Conservation (phyloP, 2,113 vertebrate species). For the Oreotrochilus melanogaster region DNA sequence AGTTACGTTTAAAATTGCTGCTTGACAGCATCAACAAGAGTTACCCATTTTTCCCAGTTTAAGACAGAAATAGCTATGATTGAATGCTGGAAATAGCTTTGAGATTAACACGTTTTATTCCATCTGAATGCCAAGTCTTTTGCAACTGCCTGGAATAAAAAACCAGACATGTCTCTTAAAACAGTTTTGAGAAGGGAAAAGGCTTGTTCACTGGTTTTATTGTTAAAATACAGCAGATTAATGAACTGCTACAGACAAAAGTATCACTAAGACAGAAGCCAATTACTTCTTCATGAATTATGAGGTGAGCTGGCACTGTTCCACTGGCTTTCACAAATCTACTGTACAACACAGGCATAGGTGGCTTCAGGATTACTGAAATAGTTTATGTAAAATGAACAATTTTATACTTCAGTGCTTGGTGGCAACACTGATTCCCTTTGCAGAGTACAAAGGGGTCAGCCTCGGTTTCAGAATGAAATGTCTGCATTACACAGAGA, state of each 20-base stretch:
- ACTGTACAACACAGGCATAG: background rate
- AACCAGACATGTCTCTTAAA: background rate
- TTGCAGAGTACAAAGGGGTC: background rate
- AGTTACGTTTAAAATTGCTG: background rate
- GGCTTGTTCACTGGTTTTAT: background rate
- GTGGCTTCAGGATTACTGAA: background rate
- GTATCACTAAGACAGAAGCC: background rate
- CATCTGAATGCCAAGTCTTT: background rate
- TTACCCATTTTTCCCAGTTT: background rate
- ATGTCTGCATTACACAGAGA: background rate
- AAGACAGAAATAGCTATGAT: background rate
- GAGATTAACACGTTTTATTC: background rate
- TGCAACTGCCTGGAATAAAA: background rate
- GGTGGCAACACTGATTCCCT: background rate
- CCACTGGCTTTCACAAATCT: background rate
- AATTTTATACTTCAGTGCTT: background rate
- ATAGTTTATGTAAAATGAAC: background rate
- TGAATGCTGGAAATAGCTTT: background rate
- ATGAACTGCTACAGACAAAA: background rate
- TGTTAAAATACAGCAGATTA: background rate
- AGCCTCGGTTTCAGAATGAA: background rate
- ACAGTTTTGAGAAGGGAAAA: background rate
- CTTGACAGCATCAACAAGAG: background rate
- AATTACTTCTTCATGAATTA: background rate
- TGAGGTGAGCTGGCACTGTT: background rate